Evolutionary conservation across 2,113 vertebrate genomes (phyloP).

Genomic region (Callithrix jacchus): DNA sequence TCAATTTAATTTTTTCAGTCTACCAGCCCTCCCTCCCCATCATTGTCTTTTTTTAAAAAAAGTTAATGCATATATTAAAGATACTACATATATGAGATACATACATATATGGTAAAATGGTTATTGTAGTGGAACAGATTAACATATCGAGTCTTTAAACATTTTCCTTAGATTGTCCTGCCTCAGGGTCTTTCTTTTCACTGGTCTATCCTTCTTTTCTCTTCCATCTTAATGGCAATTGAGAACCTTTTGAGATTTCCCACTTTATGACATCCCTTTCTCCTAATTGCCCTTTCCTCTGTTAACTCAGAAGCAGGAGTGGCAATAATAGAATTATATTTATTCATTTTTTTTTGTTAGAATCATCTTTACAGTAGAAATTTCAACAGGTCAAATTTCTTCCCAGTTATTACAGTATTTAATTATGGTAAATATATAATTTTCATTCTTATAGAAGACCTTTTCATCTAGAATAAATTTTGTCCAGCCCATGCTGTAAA

Average conservation of each 20-base stretch:
- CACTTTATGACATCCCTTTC: not conserved
- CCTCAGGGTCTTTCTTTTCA: not conserved
- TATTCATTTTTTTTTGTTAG: not conserved
- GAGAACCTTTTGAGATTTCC: not conserved
- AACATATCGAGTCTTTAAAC: not conserved
- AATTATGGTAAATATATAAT: not conserved
- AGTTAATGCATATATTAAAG: not conserved
- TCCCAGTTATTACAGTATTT: not conserved
- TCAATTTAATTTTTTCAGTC: not conserved
- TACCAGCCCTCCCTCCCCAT: not conserved
- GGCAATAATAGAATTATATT: not conserved
- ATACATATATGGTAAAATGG: not conserved
- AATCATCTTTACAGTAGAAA: not conserved
- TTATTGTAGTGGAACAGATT: not conserved
- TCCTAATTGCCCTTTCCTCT: not conserved
- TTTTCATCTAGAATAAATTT: slow-evolving; percentile 15
- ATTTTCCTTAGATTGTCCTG: not conserved
- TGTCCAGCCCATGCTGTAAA: not conserved
- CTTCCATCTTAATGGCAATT: not conserved
- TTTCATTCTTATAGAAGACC: not conserved
- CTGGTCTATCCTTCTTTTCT: not conserved
- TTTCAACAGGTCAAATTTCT: slow-evolving; percentile 24
- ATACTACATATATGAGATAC: not conserved
- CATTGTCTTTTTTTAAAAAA: not conserved
- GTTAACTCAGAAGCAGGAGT: not conserved